Conservation (phyloP, 2,888 invertebrate species). For the Isoperla grammatica region DNA sequence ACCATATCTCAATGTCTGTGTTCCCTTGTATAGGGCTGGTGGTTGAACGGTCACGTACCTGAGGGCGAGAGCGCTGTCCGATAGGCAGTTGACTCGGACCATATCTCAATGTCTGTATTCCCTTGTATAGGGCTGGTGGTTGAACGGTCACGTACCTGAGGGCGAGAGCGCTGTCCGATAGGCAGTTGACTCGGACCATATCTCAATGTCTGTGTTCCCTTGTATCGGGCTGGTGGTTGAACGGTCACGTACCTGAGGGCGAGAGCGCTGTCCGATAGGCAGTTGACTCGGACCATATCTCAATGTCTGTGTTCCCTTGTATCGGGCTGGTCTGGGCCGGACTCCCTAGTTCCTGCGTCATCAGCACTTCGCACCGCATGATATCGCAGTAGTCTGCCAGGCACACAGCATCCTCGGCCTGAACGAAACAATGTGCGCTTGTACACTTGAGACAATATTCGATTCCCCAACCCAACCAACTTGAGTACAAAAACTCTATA, state of each 20-base stretch:
- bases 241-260: conserved; percentile 24
- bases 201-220: conserved; percentile 74
- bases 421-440: conserved; percentile 26
- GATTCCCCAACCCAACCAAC: background rate
- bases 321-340: conserved; percentile 43
- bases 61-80: conserved; percentile 52
- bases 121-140: conserved; percentile 49
- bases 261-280: conserved; percentile 60
- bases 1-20: conserved; percentile 81
- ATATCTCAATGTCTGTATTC: conserved; percentile 75
- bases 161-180: conserved; percentile 56
- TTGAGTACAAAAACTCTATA: too few species aligned
- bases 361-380: conserved; percentile 87
- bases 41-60: background rate
- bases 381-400: conserved; percentile 93
- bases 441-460: background rate
- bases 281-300: conserved; percentile 76
- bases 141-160: too few species aligned
- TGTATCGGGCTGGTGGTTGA: too few species aligned
- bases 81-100: conserved; percentile 71
- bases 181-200: conserved; percentile 75
- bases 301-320: conserved; percentile 65
- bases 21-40: conserved; percentile 51
- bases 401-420: conserved; percentile 91
- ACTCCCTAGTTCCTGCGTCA: conserved; percentile 54